Percentiles rank a stretch among this genome's conserved stretches.
Evolutionary conservation across 2,797 vertebrate species (phyloP).

Genomic region (Pipistrellus nathusii): DNA sequence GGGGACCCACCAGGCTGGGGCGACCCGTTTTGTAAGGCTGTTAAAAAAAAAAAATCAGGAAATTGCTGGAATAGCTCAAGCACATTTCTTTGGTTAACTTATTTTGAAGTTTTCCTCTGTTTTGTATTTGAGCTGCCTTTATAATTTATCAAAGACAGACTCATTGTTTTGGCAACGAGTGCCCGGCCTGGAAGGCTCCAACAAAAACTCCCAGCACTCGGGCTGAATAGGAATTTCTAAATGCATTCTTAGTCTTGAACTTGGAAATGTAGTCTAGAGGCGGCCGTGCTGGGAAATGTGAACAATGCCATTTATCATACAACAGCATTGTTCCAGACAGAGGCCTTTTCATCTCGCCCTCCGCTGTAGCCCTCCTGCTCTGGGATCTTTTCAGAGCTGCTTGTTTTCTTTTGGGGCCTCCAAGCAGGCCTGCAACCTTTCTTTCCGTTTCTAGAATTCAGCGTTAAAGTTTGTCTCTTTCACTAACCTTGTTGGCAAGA

Average conservation of each 20-base stretch:
- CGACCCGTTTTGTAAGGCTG: background rate
- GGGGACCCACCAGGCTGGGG: background rate
- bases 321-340: background rate
- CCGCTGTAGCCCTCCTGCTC: background rate
- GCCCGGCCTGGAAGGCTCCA: slow-evolving; percentile 76
- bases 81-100: slow-evolving; percentile 86
- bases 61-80: slow-evolving; percentile 81
- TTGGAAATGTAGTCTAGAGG: slow-evolving; percentile 61
- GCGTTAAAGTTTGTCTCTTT: background rate
- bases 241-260: slow-evolving; percentile 46
- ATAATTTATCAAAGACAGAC: slow-evolving; percentile 81
- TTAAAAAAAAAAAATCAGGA: slow-evolving; percentile 77
- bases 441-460: background rate
- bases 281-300: slow-evolving; percentile 27
- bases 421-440: background rate
- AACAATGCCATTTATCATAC: slow-evolving; percentile 37
- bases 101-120: slow-evolving; percentile 79
- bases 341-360: slow-evolving; percentile 16
- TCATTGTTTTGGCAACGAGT: slow-evolving; percentile 81
- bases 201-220: slow-evolving; percentile 54
- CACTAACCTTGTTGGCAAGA: background rate
- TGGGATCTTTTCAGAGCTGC: background rate
- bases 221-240: slow-evolving; percentile 61
- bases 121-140: slow-evolving; percentile 78
- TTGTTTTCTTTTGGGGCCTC: background rate